Conservation (phyloP, 2,797 vertebrate genomes). For the Anabas testudineus region DNA sequence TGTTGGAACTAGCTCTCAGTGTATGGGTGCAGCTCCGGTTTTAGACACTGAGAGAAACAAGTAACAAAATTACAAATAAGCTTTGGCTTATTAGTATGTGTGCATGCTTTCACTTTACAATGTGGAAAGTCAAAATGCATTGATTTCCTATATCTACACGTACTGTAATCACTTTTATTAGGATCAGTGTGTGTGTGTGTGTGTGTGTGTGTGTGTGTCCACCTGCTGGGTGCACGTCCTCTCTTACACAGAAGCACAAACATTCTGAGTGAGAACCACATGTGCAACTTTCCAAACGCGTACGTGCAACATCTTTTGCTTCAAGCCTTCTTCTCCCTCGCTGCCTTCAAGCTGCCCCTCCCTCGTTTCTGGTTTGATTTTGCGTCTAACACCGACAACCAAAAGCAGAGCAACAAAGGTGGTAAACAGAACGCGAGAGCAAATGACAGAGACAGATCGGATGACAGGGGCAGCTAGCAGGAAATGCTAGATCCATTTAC, state of each 20-base stretch:
- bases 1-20: no score
- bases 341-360: not conserved
- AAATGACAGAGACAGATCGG: constrained; percentile 38
- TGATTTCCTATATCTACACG: no score
- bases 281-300: constrained; percentile 22
- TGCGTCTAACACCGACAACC: constrained; percentile 7
- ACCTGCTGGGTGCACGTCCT: constrained; percentile 17
- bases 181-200: constrained; percentile 9
- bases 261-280: not conserved
- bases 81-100: not conserved
- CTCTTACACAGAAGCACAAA: constrained; percentile 19
- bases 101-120: no score
- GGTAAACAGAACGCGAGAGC: constrained; percentile 8
- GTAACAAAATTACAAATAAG: not conserved
- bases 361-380: not conserved
- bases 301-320: not conserved
- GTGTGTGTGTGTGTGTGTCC: not conserved
- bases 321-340: not conserved
- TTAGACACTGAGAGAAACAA: no score
- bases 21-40: no score
- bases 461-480: constrained; percentile 41
- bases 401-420: not conserved
- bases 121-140: no score
- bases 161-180: constrained; percentile 8
- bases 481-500: constrained; percentile 37